phyloP scores from a whole-genome alignment of 2,888 invertebrate species.

The Allygus modestus region DNA sequence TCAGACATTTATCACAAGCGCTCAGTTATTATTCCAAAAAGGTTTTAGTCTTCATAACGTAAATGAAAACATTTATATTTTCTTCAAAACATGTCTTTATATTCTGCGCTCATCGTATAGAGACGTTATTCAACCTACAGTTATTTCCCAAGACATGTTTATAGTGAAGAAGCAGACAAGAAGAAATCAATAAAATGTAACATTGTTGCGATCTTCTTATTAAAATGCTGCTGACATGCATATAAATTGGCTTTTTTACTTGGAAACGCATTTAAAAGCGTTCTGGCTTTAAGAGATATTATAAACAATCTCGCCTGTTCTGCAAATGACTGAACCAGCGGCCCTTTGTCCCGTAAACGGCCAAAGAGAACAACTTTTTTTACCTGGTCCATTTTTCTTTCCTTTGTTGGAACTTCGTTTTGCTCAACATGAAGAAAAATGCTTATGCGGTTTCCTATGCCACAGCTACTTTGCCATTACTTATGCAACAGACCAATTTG shows the following conservation, averaged over 20 bases:
- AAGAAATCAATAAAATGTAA: too few species aligned
- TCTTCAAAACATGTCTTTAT: too few species aligned
- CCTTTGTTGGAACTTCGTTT: conserved; percentile 12
- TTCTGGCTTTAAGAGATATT: conserved; percentile 25
- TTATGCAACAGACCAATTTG: not conserved
- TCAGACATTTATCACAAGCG: too few species aligned
- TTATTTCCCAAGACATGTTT: too few species aligned
- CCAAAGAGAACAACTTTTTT: conserved; percentile 34
- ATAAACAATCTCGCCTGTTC: conserved; percentile 26
- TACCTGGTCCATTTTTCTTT: conserved; percentile 32
- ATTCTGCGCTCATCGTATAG: too few species aligned
- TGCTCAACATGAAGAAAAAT: conserved; percentile 16
- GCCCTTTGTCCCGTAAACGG: conserved; percentile 13
- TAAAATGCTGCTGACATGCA: not conserved
- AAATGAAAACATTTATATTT: too few species aligned
- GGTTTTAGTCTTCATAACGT: too few species aligned
- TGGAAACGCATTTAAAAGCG: conserved; percentile 4
- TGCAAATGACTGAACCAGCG: conserved; percentile 24
- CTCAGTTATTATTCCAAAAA: too few species aligned
- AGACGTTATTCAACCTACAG: too few species aligned
- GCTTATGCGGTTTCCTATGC: conserved; percentile 17
- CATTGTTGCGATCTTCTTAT: not conserved
- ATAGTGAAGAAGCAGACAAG: too few species aligned
- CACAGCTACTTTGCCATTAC: not conserved
- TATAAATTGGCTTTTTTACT: conserved; percentile 9